Percentiles rank a stretch among this genome's conserved stretches.
These are phyloP conservation scores for Eupeodes corollae DNA, from an alignment of 1,140 invertebrate species.

Conservation along the genomic window DNA sequence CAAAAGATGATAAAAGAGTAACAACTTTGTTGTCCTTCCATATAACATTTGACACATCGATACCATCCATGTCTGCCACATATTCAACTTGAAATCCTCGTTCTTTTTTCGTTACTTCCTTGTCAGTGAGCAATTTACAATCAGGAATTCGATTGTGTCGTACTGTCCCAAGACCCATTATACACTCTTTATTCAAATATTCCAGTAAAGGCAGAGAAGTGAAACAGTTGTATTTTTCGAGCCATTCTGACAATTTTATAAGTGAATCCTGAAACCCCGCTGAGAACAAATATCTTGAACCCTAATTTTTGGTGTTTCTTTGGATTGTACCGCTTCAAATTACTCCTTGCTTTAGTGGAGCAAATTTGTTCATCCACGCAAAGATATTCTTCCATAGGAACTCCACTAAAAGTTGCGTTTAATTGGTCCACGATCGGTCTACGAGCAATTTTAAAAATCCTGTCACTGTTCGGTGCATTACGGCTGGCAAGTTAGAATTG, in stretches of 20 bases:
- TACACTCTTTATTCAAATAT: slow-evolving; percentile 16
- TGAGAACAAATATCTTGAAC: slow-evolving; percentile 22
- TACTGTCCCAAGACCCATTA: slow-evolving; percentile 6
- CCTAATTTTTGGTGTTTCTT: slow-evolving; percentile 3
- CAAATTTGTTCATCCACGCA: no score
- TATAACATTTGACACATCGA: no score
- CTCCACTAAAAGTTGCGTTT: no score
- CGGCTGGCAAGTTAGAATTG: slow-evolving; percentile 2
- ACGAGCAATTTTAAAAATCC: slow-evolving; percentile 1
- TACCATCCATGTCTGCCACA: slow-evolving; percentile 29
- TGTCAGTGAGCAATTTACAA: neutral
- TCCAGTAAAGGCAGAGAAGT: no score
- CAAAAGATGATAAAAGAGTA: slow-evolving; percentile 25
- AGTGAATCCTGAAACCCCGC: slow-evolving; percentile 29
- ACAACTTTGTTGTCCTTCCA: no score
- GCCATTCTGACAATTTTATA: slow-evolving; percentile 19
- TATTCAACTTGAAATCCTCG: slow-evolving; percentile 3
- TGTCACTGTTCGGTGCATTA: neutral
- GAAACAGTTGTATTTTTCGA: neutral
- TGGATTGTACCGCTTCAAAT: slow-evolving; percentile 4
- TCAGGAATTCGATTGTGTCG: no score
- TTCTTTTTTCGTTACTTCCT: neutral
- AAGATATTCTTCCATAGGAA: no score
- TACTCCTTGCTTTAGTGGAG: slow-evolving; percentile 2
- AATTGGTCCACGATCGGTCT: slow-evolving; percentile 1